Base-by-base conservation (phyloP, 2,888 invertebrate species). In the Ptychoptera contaminata region DNA sequence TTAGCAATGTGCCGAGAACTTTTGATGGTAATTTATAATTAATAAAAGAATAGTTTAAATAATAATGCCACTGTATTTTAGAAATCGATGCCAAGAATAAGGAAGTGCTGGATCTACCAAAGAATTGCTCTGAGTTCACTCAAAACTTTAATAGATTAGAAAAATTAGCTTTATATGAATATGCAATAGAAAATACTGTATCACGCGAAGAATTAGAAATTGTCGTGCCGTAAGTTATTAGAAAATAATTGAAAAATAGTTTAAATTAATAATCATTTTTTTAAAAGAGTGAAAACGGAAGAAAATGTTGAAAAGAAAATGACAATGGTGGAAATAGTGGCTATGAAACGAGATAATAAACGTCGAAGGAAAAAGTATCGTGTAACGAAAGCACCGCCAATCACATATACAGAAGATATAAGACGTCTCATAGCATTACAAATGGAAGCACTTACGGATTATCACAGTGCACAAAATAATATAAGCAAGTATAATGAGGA, bases 371-470 rank as follows among this genome's bases (percentile, higher is more conserved):
- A 59, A 9, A 56, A 54, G 43, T 55, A 63, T 51, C 58, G 62
- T 2, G 58, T 55, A 10, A 58, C 54, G 30, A 62, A 60, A 47
- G 36, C 30, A 3, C 46, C 47, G 10, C 47, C 48, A 6, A 59
- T 60, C 2, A 61, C 63, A 2, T 52, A 59, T 8, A 58, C 55
- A 9, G 63, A 63, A 48, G 59, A 63, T 46, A 51, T 63, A 29
- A 55, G 59, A 9, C 56, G 58, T 40, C 48, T 65, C 32, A 57
- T 65, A 7, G 50, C 56, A 2, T 47, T 62, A 10, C 65, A 65
- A 53, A 64, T 65, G 65, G 52, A 58, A 44, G 59, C 63, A 2
- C 40, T 64, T 11, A 42, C 47, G n/a, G 53, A 56, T 40, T 58
- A 54, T 47, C 35, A 53, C 8, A 31, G 40, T 15, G 15, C 30